Percentiles rank a stretch among this genome's conserved stretches.
Conservation (phyloP, 2,888 invertebrate species). For the Itoplectis maculator region DNA sequence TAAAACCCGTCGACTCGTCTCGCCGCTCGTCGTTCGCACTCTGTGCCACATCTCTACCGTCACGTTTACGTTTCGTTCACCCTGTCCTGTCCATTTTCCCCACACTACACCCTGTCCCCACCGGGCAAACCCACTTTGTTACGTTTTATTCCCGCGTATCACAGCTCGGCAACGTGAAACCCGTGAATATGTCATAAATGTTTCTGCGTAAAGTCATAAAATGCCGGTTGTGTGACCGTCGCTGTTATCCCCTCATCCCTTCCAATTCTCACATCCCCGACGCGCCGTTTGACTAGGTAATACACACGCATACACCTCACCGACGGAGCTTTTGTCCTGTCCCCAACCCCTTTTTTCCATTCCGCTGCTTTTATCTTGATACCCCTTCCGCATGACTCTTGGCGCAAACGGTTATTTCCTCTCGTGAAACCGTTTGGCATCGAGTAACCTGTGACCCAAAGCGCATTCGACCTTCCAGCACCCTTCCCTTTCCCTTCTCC, state of each 20-base stretch:
- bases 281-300: not conserved
- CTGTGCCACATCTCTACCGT: not conserved
- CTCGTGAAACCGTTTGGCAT: constrained; percentile 26
- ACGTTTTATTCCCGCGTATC: not conserved
- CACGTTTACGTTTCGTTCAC: not conserved
- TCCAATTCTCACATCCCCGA: constrained; percentile 1
- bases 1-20: not conserved
- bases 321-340: constrained; percentile 18
- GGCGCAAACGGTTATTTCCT: constrained; percentile 24
- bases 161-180: not conserved
- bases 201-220: constrained; percentile 19
- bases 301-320: not conserved
- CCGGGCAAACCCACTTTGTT: not conserved
- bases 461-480: constrained; percentile 19
- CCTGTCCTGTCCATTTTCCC: constrained; percentile 8
- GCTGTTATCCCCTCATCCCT: not conserved
- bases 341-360: not conserved
- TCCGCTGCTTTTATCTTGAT: not conserved
- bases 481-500: no score
- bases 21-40: not conserved
- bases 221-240: not conserved
- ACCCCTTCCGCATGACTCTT: not conserved
- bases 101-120: not conserved
- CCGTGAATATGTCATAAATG: constrained; percentile 4
- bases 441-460: constrained; percentile 35